A percentile compares a stretch with the other conserved stretches of the same genome.
These are phyloP conservation scores for Psophia crepitans DNA, from an alignment of 2,113 vertebrate genomes.

Conservation along the genomic window DNA sequence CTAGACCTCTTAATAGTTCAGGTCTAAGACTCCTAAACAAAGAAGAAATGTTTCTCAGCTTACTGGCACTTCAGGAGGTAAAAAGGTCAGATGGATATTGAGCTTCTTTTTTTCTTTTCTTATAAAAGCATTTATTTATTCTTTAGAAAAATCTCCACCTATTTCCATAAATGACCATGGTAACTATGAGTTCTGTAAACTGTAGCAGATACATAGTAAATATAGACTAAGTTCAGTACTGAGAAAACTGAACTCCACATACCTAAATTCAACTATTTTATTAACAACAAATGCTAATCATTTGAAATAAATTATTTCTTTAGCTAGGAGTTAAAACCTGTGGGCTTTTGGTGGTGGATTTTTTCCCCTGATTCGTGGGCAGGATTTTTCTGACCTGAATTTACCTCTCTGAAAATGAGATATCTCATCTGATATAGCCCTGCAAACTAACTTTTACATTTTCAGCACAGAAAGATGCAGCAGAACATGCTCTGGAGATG, in stretches of 20 bases:
- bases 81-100: neutral
- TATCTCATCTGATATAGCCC: neutral
- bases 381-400: neutral
- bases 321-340: neutral
- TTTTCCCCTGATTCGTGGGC: neutral
- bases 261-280: neutral
- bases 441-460: neutral
- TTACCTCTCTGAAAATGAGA: neutral
- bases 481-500: neutral
- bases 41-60: neutral
- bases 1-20: neutral
- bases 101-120: neutral
- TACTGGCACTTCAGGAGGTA: neutral
- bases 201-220: neutral
- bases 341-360: accelerated
- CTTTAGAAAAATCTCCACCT: neutral
- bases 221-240: neutral
- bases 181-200: neutral
- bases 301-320: neutral
- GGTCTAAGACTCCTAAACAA: neutral
- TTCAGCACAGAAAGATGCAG: neutral
- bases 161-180: neutral
- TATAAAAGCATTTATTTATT: neutral
- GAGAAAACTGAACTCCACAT: neutral
- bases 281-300: neutral